phyloP scores from a whole-genome alignment of 2,888 invertebrate genomes.

The Ptychoptera albimana region DNA sequence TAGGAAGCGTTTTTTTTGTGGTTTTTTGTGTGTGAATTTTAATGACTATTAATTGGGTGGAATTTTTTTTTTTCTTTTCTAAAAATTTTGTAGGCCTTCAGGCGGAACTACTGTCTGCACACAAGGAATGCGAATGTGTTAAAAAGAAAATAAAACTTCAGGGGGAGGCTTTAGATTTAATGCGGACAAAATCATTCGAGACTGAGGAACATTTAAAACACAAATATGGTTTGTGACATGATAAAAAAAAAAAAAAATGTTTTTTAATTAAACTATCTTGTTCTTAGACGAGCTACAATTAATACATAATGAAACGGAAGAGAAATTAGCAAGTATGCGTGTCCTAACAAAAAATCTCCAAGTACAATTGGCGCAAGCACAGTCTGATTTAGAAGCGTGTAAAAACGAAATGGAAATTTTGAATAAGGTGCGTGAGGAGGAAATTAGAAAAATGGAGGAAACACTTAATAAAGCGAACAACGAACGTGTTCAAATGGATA shows the following conservation, averaged over 20 bases:
- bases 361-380: conserved; percentile 24
- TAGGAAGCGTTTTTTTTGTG: no score
- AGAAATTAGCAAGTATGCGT: conserved; percentile 35
- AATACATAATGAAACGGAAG: conserved; percentile 32
- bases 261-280: conserved; percentile 1
- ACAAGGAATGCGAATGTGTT: conserved; percentile 29
- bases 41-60: neutral
- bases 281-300: conserved; percentile 30
- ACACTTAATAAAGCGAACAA: conserved; percentile 39
- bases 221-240: conserved; percentile 21
- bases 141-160: conserved; percentile 25
- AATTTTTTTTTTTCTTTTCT: neutral
- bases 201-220: conserved; percentile 25
- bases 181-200: conserved; percentile 25
- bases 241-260: neutral
- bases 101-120: conserved; percentile 25
- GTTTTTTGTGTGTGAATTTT: neutral
- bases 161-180: conserved; percentile 25
- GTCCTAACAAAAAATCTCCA: conserved; percentile 24
- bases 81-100: conserved; percentile 24
- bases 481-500: conserved; percentile 39
- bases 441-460: conserved; percentile 36
- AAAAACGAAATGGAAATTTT: conserved; percentile 29
- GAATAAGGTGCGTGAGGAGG: conserved; percentile 33
- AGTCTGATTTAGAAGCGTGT: conserved; percentile 22